These are phyloP conservation scores for Anser cygnoides DNA, from an alignment of 2,113 vertebrate species.

Conservation along the genomic window DNA sequence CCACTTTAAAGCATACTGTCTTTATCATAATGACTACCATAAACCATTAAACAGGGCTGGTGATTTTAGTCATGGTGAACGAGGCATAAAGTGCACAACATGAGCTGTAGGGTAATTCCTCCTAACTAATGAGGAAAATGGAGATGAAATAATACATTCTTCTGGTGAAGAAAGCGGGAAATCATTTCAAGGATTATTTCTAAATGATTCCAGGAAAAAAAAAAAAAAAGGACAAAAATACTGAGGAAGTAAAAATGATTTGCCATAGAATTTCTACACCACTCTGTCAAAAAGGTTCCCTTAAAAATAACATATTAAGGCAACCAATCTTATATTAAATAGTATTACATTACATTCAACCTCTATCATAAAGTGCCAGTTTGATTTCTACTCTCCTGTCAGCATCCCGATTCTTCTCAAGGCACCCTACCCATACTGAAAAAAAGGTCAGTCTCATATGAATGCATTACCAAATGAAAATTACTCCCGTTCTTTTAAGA, in stretches of 20 bases:
- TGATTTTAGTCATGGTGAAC: not conserved
- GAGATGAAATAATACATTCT: not conserved
- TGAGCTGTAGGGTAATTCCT: not conserved
- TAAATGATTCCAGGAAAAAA: too few species aligned
- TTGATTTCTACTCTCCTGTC: not conserved
- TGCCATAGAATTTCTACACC: not conserved
- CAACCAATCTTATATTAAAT: not conserved
- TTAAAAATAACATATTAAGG: not conserved
- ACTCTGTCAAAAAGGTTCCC: not conserved
- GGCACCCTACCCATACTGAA: not conserved
- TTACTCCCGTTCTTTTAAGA: not conserved
- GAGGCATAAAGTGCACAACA: not conserved
- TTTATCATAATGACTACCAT: not conserved
- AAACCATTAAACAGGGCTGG: not conserved
- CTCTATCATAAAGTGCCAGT: not conserved
- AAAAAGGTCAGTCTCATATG: not conserved
- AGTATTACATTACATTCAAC: not conserved
- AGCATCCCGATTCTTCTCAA: not conserved
- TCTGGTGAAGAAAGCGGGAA: not conserved
- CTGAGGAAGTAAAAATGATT: not conserved
- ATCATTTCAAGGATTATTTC: not conserved
- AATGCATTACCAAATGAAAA: not conserved
- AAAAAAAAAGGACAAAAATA: not conserved
- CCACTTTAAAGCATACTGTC: not conserved
- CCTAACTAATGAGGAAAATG: not conserved